Base-by-base conservation (phyloP, 2,888 invertebrate genomes). In the Macrostomum cliftonense region DNA sequence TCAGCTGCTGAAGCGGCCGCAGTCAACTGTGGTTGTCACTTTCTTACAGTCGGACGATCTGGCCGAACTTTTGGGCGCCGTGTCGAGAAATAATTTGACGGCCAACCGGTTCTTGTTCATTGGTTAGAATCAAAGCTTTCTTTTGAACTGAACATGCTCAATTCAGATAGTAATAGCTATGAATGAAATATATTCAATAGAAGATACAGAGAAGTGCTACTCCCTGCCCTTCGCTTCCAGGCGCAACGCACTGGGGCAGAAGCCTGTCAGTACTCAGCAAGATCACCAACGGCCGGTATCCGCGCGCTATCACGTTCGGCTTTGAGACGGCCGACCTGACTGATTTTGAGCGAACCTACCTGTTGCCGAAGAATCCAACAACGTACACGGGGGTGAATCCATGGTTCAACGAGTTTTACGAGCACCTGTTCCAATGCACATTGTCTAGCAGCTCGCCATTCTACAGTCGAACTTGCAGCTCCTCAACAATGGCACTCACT, bases 401-500 rank as follows among this genome's bases (percentile, higher is more conserved):
- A 1, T 73, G 72, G 72, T 72, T 72, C 57, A 53, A 59, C n/a
- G 68, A 71, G 46, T 69, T 65, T 54, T 71, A 67, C 61, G 61
- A 68, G 52, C 52, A 62, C 21, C 60, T 67, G 17, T 64, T 62
- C 49, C 59, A 69, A 43, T 71, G 71, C 54, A 63, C 63, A 46
- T 53, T 61, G 17, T 56, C 60, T 2, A 54, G 55, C 2, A 54
- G 56, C 14, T 55, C 52, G 9, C 19, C 37, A 2, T 43, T 39
- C 37, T 46, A 46, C 38, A 36, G 43, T 11, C 37, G 21, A 16
- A 17, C n/a, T 7, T 28, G 28, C 28, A 28, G 28, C 28, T 28
- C 28, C 5, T 28, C 28, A 7, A 28, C 28, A 28, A 28, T 28
- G 28, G 4, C 28, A 9, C 28, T 28, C 28, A 28, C 28, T 4